These are phyloP conservation scores for Dryocosmus kuriphilus DNA, from an alignment of 2,888 invertebrate genomes.

Conservation along the genomic window DNA sequence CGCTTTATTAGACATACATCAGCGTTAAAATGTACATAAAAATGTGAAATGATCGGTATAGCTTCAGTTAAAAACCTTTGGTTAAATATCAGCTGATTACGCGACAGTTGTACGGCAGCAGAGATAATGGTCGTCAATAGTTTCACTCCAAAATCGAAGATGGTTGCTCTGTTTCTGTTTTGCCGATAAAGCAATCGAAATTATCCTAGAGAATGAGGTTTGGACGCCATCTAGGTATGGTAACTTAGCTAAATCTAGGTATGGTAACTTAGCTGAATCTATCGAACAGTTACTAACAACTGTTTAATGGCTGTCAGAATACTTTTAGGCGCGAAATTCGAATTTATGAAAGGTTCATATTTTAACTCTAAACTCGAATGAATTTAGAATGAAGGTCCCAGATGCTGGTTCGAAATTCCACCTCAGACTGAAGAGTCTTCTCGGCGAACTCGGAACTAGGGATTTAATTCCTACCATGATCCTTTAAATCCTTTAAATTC, in stretches of 20 bases:
- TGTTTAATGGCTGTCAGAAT: no score
- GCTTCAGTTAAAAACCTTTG: not conserved
- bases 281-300: no score
- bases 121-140: not conserved
- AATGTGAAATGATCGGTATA: not conserved
- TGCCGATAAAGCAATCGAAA: not conserved
- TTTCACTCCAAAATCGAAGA: not conserved
- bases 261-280: no score
- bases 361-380: no score
- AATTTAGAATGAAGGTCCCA: no score
- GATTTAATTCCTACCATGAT: no score
- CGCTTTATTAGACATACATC: not conserved
- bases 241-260: not conserved
- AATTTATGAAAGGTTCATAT: no score
- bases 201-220: not conserved
- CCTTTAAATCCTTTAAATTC: no score
- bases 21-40: constrained; percentile 4
- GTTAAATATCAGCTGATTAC: constrained; percentile 16
- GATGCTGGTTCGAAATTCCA: no score
- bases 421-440: no score
- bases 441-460: no score
- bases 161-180: not conserved
- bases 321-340: no score
- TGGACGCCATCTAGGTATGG: not conserved
- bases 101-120: not conserved